Evolutionary conservation across 2,888 invertebrate species (phyloP), one percentile per base, ranked within the genome.

Genomic region (Tineola bisselliella): DNA sequence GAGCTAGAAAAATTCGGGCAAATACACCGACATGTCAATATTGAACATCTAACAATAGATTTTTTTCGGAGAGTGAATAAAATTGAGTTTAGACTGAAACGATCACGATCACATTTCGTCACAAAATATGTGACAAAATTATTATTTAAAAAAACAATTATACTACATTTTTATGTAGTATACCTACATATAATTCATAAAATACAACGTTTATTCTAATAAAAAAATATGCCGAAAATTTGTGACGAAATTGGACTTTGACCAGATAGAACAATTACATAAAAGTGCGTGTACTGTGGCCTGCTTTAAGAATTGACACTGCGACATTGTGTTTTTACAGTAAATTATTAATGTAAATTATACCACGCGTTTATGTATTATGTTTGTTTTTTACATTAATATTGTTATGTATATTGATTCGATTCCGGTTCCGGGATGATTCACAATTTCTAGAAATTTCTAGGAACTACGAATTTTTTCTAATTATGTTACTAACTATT

Each of bases 1-100:
- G 25, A 54, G 25, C 54, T 25, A 25, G 54, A 54, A 54, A 25
- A 54, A 54, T 25, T 54, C 54, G 54, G 17, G 54, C 54, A 54
- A 54, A 54, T 25, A 54, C 48, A 17, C 10, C 8, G 8, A 48
- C 10, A 48, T 13, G 48, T 48, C 17, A 48, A 48, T 48, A 48
- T 48, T 48, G 2, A 17, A 48, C 15, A 17, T 48, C 48, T 48
- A 48, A 48, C 48, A 48, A 48, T 48, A 17, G 48, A 48, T 17
- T 17, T 48, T 48, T 25, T 43, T n/a, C 43, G n/a, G 48, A 48
- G 48, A 48, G 48, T 48, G 48, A 15, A 48, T 48, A 15, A 48
- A 48, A 3, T 8, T 17, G 25, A 25, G 25, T 4, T 25, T 25
- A n/a, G 25, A 4, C 25, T 6, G 25, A 6, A 25, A 25, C 2